Base-by-base conservation (phyloP, 2,797 vertebrate genomes). In the Cirrhinus mrigala region DNA sequence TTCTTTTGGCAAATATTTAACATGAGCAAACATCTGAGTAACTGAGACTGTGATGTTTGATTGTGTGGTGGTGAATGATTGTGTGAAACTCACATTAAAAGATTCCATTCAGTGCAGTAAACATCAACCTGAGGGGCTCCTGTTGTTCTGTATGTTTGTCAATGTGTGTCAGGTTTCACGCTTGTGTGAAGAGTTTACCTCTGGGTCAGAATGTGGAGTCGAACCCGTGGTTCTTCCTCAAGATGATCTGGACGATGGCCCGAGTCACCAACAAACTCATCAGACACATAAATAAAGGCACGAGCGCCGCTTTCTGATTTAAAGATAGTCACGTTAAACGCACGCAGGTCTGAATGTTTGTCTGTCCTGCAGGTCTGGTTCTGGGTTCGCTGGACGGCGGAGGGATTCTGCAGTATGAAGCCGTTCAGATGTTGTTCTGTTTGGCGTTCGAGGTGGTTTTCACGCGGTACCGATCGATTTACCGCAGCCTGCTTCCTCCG, bases 121-220 rank as follows among this genome's bases (percentile, higher is more conserved):
- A 46, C 22, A 14, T 71, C 69, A 46, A 15, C 40, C 37, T 2
- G 37, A 40, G 37, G 6, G 37, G 5, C 6, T 40, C 37, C 37
- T 40, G 5, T 82, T 4, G 6, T 85, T 85, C 56, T 76, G 29
- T 46, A 4, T 11, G 46, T 56, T 3, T 83, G 29, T 86, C 12
- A 88, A n/a, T 75, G 46, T 1, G 60, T 81, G 71, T 11, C 80
- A 99, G 98, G 92, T 98, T 99, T 88, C 97, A 98, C 8, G 96
- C 96, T 1, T 99, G 97, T 86, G 96, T 94, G 88, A 94, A 94
- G 87, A 96, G 95, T 90, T 93, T 98, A 69, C 98, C 97, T 0
- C 97, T 97, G 90, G 94, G 93, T 44, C 97, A 97, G 92, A 92
- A 87, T 0, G 95, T 98, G 78, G 91, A 92, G 60, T 96, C 94